Base-by-base conservation (phyloP, 1,140 invertebrate genomes). In the Leguminivora glycinivorella region DNA sequence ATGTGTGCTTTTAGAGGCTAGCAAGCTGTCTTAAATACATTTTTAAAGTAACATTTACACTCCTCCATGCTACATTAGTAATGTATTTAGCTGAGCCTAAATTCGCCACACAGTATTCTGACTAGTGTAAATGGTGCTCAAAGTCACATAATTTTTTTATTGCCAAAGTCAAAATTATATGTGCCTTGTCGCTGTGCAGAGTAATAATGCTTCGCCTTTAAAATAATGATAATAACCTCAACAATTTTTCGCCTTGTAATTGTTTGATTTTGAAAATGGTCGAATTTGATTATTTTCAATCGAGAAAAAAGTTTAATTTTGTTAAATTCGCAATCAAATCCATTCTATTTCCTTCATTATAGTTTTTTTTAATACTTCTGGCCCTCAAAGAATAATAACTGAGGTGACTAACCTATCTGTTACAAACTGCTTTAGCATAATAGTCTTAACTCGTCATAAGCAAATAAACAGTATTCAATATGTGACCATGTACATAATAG, bases 391-490 rank as follows among this genome's bases (percentile, higher is more conserved):
- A 17, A 43, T 1, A 43, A 43, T 17, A 14, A 2, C 10, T 4
- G 40, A 4, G 40, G 1, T n/a, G 40, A 43, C 14, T 43, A 34
- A 34, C 5, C 40, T 43, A 43, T 4, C 47, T 52, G 2, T 52
- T 14, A 9, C 47, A 52, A 22, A 22, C n/a, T 52, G 19, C 47
- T 52, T 52, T 52, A 52, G 47, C 47, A 52, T 52, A 52, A 52
- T 52, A 52, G 47, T 52, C 40, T 43, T 19, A 52, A 52, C 47
- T 52, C 19, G 19, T 17, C 19, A 22, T 52, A 52, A 52, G 47
- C 47, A 52, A 52, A 52, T 52, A 52, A 52, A 52, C 47, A 52
- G 47, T 52, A 52, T 52, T 52, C 47, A 52, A 52, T 52, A 10
- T 52, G 47, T 52, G 47, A 52, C 47, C 17, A 52, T 52, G 47